Evolutionary conservation across 2,113 vertebrate species (phyloP).

Genomic region (Emydura subglobosa): DNA sequence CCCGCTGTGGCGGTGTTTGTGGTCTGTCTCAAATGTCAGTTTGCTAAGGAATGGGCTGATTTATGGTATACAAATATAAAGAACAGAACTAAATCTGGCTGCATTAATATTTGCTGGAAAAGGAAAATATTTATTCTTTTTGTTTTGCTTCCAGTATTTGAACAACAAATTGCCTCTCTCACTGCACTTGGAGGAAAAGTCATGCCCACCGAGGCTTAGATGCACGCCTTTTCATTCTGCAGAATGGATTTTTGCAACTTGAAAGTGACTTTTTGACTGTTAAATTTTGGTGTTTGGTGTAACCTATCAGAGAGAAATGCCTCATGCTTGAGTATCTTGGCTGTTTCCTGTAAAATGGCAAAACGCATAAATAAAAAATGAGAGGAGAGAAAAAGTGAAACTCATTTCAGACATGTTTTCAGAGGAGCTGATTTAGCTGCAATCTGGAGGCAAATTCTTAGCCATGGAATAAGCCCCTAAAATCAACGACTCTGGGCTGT

Average conservation of each 20-base stretch:
- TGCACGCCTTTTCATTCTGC: constrained; percentile 16
- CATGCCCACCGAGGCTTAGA: constrained; percentile 24
- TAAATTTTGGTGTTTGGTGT: not conserved
- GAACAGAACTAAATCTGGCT: constrained; percentile 28
- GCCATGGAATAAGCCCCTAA: not conserved
- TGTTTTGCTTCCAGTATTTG: constrained; percentile 52
- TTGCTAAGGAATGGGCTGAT: not conserved
- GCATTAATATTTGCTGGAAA: constrained; percentile 52
- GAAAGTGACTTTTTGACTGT: not conserved
- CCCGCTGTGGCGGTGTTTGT: constrained; percentile 24
- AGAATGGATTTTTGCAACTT: constrained; percentile 2
- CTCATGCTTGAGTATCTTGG: constrained; percentile 26
- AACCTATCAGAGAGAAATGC: not conserved
- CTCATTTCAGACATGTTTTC: constrained; percentile 50
- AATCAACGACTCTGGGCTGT: not conserved
- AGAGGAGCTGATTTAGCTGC: constrained; percentile 48
- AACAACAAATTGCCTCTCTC: constrained; percentile 51
- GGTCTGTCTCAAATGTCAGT: constrained; percentile 34
- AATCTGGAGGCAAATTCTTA: constrained; percentile 46
- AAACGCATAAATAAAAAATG: constrained; percentile 46
- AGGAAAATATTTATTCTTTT: constrained; percentile 58
- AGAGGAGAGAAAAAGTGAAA: not conserved
- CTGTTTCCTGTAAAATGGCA: constrained; percentile 52
- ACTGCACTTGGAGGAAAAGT: constrained; percentile 28
- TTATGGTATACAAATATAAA: constrained; percentile 30